Base-by-base conservation (phyloP, 2,797 vertebrate species). In the Tiaroga cobitis region DNA sequence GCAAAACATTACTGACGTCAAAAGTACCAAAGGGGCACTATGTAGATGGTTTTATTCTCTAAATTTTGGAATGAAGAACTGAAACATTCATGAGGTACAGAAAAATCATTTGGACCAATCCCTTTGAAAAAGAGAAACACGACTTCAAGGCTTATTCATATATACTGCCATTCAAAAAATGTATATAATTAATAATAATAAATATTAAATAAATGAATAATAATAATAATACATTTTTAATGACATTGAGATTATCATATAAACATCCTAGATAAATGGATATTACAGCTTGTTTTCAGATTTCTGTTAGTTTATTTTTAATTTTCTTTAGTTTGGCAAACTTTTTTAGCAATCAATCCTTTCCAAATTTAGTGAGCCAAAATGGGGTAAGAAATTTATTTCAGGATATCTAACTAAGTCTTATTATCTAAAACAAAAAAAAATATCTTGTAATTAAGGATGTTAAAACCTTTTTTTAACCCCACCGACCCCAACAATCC, bases 1-100 rank as follows among this genome's bases (percentile, higher is more conserved):
- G 26, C 70, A 46, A 73, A 54, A 84, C 34, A 59, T 56, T 54
- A 21, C 18, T 8, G 41, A n/a, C 16, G 24, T 21, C 15, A 26
- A 65, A 82, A 76, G 37, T 73, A 76, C 8, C 41, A n/a, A 72
- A 85, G 59, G 18, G 32, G 61, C 51, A 81, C 24, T 69, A 65
- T 79, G 2, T 39, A 43, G 54, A 59, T 29, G 26, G 24, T 49
- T 54, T 56, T 11, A 13, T 26, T 56, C 69, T 76, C 29, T 54
- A 70, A 24, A 73, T 51, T 79, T 59, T 61, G 34, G 18, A 81
- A 41, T 77, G 67, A 89, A 49, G 75, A 43, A 34, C 51, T 82
- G 21, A 49, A 73, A 77, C 46, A 70, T 81, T 51, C 21, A 54
- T 37, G 29, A 81, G 29, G 46, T 54, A 69, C 32, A 80, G 19